A percentile compares a stretch with the other conserved stretches of the same genome.
These are phyloP conservation scores for Adineta ricciae DNA, from an alignment of 2,888 invertebrate genomes.

Conservation along the genomic window DNA sequence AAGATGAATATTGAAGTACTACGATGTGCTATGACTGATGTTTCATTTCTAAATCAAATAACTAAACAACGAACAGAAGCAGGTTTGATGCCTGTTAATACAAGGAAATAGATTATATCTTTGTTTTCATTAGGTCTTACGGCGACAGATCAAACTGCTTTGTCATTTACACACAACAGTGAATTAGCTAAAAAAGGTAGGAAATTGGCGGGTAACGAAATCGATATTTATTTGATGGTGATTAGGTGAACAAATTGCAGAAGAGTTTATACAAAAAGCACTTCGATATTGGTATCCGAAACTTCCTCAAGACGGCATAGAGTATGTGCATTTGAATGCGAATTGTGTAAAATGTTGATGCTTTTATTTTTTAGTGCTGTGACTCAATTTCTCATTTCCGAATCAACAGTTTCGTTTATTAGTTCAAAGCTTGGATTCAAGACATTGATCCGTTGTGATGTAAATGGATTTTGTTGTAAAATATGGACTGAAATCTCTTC, in stretches of 20 bases:
- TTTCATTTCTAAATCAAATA: conserved; percentile 51
- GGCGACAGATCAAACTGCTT: conserved; percentile 13
- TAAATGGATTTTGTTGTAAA: conserved; percentile 51
- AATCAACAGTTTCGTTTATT: conserved; percentile 62
- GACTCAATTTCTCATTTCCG: conserved; percentile 59
- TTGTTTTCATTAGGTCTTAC: neutral
- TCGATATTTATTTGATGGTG: conserved; percentile 16
- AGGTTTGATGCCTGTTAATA: neutral
- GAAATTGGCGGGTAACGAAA: neutral
- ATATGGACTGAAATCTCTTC: too few relatives aligned
- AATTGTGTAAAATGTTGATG: too few relatives aligned
- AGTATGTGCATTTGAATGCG: conserved; percentile 47
- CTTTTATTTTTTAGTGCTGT: conserved; percentile 56
- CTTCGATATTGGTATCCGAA: conserved; percentile 62
- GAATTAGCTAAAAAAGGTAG: conserved; percentile 60
- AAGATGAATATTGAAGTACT: conserved; percentile 64
- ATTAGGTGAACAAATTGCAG: conserved; percentile 58
- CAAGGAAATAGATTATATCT: neutral
- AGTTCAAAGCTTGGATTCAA: conserved; percentile 67
- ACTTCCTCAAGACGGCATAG: conserved; percentile 66
- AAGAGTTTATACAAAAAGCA: conserved; percentile 60
- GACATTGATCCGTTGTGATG: conserved; percentile 68
- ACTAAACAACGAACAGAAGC: conserved; percentile 23
- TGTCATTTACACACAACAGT: conserved; percentile 53
- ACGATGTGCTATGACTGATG: conserved; percentile 67